Evolutionary conservation across 1,140 invertebrate species (phyloP), one percentile per base, ranked within the genome.

Genomic region (Sinella curviseta): DNA sequence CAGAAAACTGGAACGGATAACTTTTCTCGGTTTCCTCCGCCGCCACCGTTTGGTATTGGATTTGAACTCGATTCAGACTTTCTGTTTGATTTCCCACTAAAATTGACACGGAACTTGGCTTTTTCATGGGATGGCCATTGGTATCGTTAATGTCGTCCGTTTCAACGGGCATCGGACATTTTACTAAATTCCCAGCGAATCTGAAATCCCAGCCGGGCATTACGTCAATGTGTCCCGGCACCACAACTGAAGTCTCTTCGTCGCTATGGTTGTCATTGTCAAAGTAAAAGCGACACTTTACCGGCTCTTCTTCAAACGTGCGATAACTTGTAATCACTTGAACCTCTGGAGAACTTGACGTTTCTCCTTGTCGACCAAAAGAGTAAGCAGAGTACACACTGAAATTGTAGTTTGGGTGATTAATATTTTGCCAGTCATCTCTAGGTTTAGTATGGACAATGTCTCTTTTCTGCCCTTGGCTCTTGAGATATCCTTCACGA

Each of bases 1-100:
- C 8, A 26, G 74, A 76, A 54, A 76, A 76, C 34, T 88, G 70
- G 70, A n/a, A 60, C 4, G 3, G 14, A n/a, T 12, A 26, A 4
- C 24, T 26, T n/a, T 60, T 26, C 12, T 17, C 12, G 57, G 8
- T n/a, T n/a, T 60, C 24, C 57, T 48, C 39, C 39, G 39, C 20
- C 8, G 39, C 24, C 24, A 60, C 24, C 4, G 57, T 14, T 60
- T 60, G 12, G 57, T 60, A 60, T 26, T 60, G 57, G 57, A 60
- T 60, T 12, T 8, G 24, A 12, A 60, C 14, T 14, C 57, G 57
- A 60, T 26, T 12, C 57, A 3, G 24, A 26, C 57, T 17, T 60
- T 60, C 57, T 26, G 12, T 14, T 3, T 60, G 57, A 26, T 60
- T 4, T 60, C 24, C 57, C 4, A 60, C 24, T n/a, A 60, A 4